phyloP scores from a whole-genome alignment of 2,797 vertebrate genomes.

The Gallinago nigripennis region DNA sequence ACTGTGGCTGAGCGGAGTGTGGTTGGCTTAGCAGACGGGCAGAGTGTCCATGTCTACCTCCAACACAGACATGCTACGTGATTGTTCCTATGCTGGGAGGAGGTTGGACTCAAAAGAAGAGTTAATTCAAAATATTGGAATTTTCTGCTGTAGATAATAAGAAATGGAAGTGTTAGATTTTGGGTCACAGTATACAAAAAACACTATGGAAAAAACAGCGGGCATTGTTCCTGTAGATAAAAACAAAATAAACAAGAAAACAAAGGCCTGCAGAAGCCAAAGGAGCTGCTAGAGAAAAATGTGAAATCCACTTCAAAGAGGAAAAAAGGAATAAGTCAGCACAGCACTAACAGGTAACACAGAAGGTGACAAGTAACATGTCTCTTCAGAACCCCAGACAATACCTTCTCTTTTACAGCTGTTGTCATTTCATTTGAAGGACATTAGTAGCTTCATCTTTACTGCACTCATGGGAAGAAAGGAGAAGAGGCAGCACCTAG shows the following conservation, averaged over 20 bases:
- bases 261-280: not conserved
- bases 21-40: not conserved
- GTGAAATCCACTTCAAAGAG: slow-evolving; percentile 16
- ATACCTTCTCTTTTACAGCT: not conserved
- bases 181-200: not conserved
- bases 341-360: not conserved
- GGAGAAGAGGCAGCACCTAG: slow-evolving; percentile 15
- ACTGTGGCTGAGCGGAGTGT: not conserved
- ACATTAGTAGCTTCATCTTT: not conserved
- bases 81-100: not conserved
- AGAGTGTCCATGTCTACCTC: not conserved
- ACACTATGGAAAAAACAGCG: not conserved
- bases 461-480: slow-evolving; percentile 16
- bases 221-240: slow-evolving; percentile 8
- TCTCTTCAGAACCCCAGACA: slow-evolving; percentile 9
- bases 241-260: slow-evolving; percentile 17
- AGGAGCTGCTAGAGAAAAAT: slow-evolving; percentile 13
- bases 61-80: not conserved
- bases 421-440: slow-evolving; percentile 36
- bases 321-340: slow-evolving; percentile 22
- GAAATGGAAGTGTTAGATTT: slow-evolving; percentile 1
- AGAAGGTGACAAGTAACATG: not conserved
- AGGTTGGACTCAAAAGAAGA: not conserved
- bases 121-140: not conserved
- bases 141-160: not conserved